Evolutionary conservation across 2,797 vertebrate genomes (phyloP).

Genomic region (Spinus pinus): DNA sequence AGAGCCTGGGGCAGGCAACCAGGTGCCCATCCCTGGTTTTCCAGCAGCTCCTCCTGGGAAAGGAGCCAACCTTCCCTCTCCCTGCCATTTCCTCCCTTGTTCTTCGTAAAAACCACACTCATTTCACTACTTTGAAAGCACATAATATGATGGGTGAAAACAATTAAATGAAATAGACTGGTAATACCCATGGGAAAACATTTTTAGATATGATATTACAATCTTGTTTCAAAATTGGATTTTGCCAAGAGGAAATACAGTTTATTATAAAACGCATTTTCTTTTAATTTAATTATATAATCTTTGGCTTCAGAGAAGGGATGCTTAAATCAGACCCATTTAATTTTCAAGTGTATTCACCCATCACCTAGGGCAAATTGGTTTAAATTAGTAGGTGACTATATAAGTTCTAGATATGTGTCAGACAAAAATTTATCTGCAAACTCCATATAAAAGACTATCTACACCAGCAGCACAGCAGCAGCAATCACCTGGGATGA

Average conservation of each 20-base stretch:
- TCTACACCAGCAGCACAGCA: neutral
- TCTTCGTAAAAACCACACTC: neutral
- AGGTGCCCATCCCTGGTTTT: neutral
- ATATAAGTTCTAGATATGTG: conserved; percentile 14
- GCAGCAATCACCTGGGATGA: conserved; percentile 16
- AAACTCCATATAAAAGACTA: neutral
- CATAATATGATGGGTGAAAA: conserved; percentile 44
- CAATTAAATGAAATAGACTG: conserved; percentile 60
- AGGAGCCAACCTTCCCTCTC: neutral
- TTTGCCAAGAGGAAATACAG: conserved; percentile 62
- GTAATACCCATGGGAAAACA: conserved; percentile 64
- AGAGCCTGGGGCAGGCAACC: neutral
- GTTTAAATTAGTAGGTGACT: conserved; percentile 51
- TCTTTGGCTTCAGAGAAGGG: conserved; percentile 52
- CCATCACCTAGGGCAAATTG: conserved; percentile 45
- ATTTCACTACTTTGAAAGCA: conserved; percentile 1
- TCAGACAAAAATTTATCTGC: conserved; percentile 21
- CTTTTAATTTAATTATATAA: conserved; percentile 72
- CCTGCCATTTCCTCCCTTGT: neutral
- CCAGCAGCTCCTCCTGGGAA: neutral
- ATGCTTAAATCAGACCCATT: conserved; percentile 59
- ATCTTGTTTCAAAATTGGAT: conserved; percentile 66
- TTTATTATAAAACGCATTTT: conserved; percentile 68
- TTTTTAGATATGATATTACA: conserved; percentile 64
- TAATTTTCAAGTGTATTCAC: conserved; percentile 53